Evolutionary conservation across 2,113 vertebrate species (phyloP), one percentile per base, ranked within the genome.

Genomic region (Canis aureus): DNA sequence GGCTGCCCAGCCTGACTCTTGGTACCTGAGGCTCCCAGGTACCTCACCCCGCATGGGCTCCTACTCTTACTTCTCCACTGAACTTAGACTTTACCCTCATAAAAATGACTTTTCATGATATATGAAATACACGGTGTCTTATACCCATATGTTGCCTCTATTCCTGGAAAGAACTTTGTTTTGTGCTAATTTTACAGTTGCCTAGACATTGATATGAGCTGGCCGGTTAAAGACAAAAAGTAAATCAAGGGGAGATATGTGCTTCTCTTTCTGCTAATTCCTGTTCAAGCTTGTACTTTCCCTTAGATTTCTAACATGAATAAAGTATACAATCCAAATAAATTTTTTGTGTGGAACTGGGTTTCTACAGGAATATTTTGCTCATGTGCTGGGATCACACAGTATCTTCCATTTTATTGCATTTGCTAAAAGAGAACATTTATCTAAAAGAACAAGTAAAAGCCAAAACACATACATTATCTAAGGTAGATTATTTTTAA

Each of bases 391-490:
- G n/a, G 71, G 60, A 89, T 67, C 23, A 69, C 32, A 57, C 5
- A 89, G 86, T 59, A n/a, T 78, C 35, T 76, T 51, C 62, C 59
- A 43, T 38, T 89, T 84, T 76, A 76, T 78, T 81, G 78, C 7
- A 80, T 84, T 85, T 84, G 5, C 23, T 79, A 49, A 80, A 85
- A 89, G 25, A 91, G 3, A 81, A 92, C 29, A 20, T 27, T 57
- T 51, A 66, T 15, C 12, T 20, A 82, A 85, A 92, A 82, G 11
- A 82, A 92, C 19, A 64, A 71, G 2, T 38, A 66, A 64, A 91
- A 95, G 6, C 9, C 13, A 76, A 79, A 78, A 59, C 2, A 60
- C 8, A 20, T 4, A 73, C 20, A n/a, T 2, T 25, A 88, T 84
- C 43, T 79, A 80, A 76, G 60, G 43, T 69, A 29, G 22, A 43